A percentile compares a stretch with the other conserved stretches of the same genome.
Conservation (phyloP, 2,797 vertebrate species). For the Corythornis leucogaster region DNA sequence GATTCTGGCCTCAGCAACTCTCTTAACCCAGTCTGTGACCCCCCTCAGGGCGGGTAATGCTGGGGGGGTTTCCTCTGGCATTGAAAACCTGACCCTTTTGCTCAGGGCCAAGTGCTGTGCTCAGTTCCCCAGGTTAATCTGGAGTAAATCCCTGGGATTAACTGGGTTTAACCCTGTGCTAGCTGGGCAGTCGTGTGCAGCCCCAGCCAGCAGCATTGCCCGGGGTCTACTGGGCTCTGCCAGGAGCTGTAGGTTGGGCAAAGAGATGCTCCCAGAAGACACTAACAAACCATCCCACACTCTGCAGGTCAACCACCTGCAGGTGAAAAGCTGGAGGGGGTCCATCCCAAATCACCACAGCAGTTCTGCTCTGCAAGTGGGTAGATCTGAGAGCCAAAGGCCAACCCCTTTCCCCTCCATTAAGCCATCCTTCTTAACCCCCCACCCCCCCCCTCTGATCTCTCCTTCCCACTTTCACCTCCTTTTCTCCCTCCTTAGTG, state of each 20-base stretch:
- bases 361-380: background rate
- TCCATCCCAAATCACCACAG: background rate
- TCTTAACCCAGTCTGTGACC: background rate
- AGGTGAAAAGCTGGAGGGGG: background rate
- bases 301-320: background rate
- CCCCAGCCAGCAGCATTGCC: background rate
- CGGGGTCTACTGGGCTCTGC: fast-evolving
- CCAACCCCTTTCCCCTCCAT: background rate
- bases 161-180: background rate
- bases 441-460: background rate
- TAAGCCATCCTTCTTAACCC: background rate
- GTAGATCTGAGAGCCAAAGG: background rate
- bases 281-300: background rate
- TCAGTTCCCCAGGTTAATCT: background rate
- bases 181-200: background rate
- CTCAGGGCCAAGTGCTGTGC: background rate
- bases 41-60: fast-evolving
- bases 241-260: background rate
- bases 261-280: background rate
- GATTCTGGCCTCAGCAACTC: background rate
- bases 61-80: background rate
- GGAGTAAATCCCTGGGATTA: conserved; percentile 14
- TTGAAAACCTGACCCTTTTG: background rate
- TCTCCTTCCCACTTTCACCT: background rate
- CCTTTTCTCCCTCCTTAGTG: background rate